Conservation (phyloP, 2,888 invertebrate species). For the Ennomos quercinarius region DNA sequence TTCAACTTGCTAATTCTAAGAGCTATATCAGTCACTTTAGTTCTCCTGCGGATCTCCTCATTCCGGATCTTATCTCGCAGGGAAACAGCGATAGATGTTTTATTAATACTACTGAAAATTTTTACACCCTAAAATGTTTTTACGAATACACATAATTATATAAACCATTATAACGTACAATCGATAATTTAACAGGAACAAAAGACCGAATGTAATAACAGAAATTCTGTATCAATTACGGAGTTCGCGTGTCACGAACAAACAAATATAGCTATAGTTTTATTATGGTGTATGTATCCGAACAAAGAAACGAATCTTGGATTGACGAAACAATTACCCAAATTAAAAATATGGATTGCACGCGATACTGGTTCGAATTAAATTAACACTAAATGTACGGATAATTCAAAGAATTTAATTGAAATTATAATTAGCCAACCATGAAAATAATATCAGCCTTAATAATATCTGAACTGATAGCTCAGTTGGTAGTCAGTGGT, state of each 20-base stretch:
- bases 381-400: constrained; percentile 17
- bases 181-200: constrained; percentile 18
- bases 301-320: constrained; percentile 48
- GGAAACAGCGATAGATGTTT: too few relatives aligned
- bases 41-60: too few relatives aligned
- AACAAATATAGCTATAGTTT: constrained; percentile 9
- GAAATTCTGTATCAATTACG: constrained; percentile 31
- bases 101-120: too few relatives aligned
- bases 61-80: too few relatives aligned
- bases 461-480: too few relatives aligned
- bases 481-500: too few relatives aligned
- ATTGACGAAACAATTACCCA: constrained; percentile 66
- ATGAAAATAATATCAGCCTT: background rate
- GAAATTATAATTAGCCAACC: background rate
- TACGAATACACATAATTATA: background rate
- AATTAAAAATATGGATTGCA: constrained; percentile 60
- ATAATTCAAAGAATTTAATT: constrained; percentile 22
- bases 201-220: constrained; percentile 25
- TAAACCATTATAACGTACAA: constrained; percentile 6
- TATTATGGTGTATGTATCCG: background rate
- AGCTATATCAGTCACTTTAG: too few relatives aligned
- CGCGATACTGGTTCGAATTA: constrained; percentile 45
- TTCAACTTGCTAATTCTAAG: too few relatives aligned
- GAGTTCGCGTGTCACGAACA: constrained; percentile 31
- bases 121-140: too few relatives aligned